A percentile compares a stretch with the other conserved stretches of the same genome.
Evolutionary conservation across 2,797 vertebrate species (phyloP).

Genomic region (Coregonus ussuriensis): DNA sequence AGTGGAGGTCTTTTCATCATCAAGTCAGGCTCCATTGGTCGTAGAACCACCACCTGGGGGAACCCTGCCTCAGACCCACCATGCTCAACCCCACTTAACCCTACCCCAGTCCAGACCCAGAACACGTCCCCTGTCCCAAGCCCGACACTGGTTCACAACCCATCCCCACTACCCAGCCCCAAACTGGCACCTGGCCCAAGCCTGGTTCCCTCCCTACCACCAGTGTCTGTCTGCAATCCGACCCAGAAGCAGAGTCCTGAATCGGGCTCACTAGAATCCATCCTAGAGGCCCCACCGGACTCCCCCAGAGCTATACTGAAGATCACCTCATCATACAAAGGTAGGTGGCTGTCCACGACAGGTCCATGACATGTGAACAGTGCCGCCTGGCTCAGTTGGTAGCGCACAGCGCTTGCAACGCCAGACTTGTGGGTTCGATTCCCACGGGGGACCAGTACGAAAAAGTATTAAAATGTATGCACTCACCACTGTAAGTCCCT

Average conservation of each 20-base stretch:
- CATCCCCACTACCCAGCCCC: background rate
- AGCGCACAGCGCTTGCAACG: too few species aligned
- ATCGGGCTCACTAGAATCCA: slow-evolving; percentile 48
- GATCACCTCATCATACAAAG: slow-evolving; percentile 61
- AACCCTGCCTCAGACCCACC: slow-evolving; percentile 34
- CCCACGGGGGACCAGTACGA: too few species aligned
- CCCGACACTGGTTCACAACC: slow-evolving; percentile 6
- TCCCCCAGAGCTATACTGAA: slow-evolving; percentile 51
- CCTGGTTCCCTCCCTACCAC: slow-evolving; percentile 7
- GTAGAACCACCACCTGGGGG: slow-evolving; percentile 59
- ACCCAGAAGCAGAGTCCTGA: slow-evolving; percentile 49
- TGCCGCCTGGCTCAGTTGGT: too few species aligned
- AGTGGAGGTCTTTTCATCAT: slow-evolving; percentile 26
- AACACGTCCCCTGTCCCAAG: slow-evolving; percentile 3
- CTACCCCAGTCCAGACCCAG: slow-evolving; percentile 12
- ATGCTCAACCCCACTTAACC: slow-evolving; percentile 27
- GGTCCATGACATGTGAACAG: background rate
- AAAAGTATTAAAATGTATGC: too few species aligned
- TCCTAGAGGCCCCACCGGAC: slow-evolving; percentile 48
- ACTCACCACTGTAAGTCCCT: too few species aligned
- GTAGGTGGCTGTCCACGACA: slow-evolving; percentile 53
- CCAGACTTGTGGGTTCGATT: too few species aligned
- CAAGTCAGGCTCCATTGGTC: slow-evolving; percentile 59
- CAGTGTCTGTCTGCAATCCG: slow-evolving; percentile 21
- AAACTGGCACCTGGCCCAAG: background rate